Conservation (phyloP, 2,113 vertebrate species). For the Perca schrenkii region DNA sequence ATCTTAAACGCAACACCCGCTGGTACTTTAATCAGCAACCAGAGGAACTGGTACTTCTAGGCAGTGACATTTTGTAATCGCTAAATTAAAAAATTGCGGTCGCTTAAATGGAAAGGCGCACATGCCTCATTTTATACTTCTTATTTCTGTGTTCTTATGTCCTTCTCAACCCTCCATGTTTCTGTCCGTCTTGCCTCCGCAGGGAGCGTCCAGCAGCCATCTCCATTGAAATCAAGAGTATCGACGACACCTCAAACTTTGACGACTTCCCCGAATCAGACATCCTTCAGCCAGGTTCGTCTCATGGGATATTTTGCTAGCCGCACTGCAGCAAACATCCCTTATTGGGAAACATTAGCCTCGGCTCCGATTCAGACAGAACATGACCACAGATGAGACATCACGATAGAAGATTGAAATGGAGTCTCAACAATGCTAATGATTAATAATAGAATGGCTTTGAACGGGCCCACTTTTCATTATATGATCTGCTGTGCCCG, state of each 20-base stretch:
- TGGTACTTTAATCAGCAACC: too few species aligned
- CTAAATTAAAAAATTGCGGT: too few species aligned
- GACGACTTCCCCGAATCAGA: conserved; percentile 98
- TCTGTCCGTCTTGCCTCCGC: conserved; percentile 1
- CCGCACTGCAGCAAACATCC: neutral
- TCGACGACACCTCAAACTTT: conserved; percentile 97
- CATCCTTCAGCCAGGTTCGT: conserved; percentile 96
- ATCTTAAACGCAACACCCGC: too few species aligned
- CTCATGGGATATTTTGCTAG: neutral
- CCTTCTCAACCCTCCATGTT: neutral
- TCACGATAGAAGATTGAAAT: neutral
- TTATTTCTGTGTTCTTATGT: neutral
- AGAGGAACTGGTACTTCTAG: too few species aligned
- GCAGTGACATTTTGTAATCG: too few species aligned
- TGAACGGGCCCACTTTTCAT: neutral
- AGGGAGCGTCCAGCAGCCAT: conserved; percentile 97
- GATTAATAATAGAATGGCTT: neutral
- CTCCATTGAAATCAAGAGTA: conserved; percentile 97
- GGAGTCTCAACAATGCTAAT: neutral
- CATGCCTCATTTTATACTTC: too few species aligned
- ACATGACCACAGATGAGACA: neutral
- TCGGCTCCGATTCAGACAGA: neutral
- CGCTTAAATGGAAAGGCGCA: neutral
- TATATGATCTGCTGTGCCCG: neutral
- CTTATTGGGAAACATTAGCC: neutral